Percentiles rank a stretch among this genome's conserved stretches.
phyloP scores from a whole-genome alignment of 2,888 invertebrate genomes.

The Syrphus vitripennis region DNA sequence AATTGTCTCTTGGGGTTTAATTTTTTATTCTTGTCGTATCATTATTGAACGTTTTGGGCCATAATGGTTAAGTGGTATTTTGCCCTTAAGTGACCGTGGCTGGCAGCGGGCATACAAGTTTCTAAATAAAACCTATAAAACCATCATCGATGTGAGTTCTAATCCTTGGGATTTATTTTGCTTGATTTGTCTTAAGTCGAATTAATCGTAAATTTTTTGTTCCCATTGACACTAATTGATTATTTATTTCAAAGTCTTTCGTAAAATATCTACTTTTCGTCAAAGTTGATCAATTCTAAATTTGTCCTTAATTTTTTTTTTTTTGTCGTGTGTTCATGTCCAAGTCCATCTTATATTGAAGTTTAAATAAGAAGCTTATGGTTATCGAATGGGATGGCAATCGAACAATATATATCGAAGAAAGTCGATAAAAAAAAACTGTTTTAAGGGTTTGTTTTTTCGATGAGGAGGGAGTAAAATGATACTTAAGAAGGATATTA shows the following conservation, averaged over 20 bases:
- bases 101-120: not conserved
- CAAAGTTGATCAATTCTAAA: constrained; percentile 24
- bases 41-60: not conserved
- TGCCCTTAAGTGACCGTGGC: not conserved
- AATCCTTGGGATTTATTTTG: constrained; percentile 42
- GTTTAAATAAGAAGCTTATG: constrained; percentile 56
- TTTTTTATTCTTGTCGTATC: not conserved
- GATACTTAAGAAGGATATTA: constrained; percentile 33
- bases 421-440: constrained; percentile 40
- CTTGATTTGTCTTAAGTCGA: constrained; percentile 9
- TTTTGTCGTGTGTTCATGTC: not conserved
- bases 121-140: constrained; percentile 9
- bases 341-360: constrained; percentile 27
- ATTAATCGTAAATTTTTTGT: constrained; percentile 52
- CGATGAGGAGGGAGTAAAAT: not conserved
- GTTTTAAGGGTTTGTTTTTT: not conserved
- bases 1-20: not conserved
- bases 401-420: constrained; percentile 41
- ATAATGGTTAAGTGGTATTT: constrained; percentile 6
- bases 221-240: constrained; percentile 66
- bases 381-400: constrained; percentile 47
- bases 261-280: constrained; percentile 41
- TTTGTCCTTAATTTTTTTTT: too few relatives aligned
- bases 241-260: constrained; percentile 34
- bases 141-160: constrained; percentile 48